Evolutionary conservation across 2,113 vertebrate genomes (phyloP), one percentile per base, ranked within the genome.

Genomic region (Neodon shergylaensis): DNA sequence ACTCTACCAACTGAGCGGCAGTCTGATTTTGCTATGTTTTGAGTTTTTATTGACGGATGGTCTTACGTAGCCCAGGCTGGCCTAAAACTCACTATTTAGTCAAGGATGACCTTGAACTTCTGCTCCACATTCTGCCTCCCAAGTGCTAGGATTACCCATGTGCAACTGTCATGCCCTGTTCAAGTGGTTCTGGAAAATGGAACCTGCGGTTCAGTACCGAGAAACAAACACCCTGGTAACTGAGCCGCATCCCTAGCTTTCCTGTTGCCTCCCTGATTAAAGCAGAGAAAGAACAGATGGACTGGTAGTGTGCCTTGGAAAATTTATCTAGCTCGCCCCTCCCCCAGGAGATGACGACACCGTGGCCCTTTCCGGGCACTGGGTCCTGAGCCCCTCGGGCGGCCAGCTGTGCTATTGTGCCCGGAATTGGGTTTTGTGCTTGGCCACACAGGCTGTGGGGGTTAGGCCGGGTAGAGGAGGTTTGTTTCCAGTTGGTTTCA

Each of bases 401-500:
- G 0, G 36, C 68, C 49, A 74, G 47, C 68, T 74, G 86, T 88
- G 26, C 54, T 58, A 58, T 58, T 19, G 54, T 58, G 54, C 54
- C 54, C 19, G 5, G 54, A 58, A 58, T 21, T 58, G 33, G 66
- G 10, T 36, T 78, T n/a, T 21, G 3, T 9, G 36, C 44, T 81
- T 52, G 63, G 74, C 49, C 52, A 42, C 7, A 21, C 28, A 26
- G 79, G 81, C 77, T 65, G 81, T 58, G 33, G 54, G 54, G 92
- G 90, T 36, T 0, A 26, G 73, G 74, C 73, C 0, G 66, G 28
- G 0, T 21, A 44, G 81, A 36, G 73, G 13, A 78, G 54, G 5
- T 82, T 42, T 17, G 3, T 39, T 97, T 81, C 96, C 96, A 97
- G 44, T 58, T 58, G 87, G 74, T 81, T 86, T 93, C 94, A 81